A percentile compares a stretch with the other conserved stretches of the same genome.
Evolutionary conservation across 1,140 invertebrate genomes (phyloP).

Genomic region (Panulirus ornatus): DNA sequence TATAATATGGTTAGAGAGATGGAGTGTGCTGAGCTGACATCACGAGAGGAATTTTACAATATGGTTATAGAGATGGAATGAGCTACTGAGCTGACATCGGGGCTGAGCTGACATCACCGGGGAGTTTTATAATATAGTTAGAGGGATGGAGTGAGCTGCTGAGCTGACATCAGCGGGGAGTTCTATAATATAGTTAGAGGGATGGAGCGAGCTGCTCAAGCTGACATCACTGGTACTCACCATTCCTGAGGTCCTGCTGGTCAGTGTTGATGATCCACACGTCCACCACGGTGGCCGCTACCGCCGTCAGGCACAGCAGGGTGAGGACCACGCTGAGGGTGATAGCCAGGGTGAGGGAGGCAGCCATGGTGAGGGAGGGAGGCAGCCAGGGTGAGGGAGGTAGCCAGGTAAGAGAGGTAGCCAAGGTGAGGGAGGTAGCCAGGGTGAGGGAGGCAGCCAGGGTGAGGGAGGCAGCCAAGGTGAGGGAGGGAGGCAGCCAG

Average conservation of each 20-base stretch:
- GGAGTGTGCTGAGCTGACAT: background rate
- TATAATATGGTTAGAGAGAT: background rate
- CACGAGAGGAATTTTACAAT: background rate
- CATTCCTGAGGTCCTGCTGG: background rate
- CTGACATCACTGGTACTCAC: background rate
- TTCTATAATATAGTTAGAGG: no score
- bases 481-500: no score
- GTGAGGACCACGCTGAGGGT: background rate
- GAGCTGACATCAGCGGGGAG: no score
- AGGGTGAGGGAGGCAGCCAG: no score
- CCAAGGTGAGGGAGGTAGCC: no score
- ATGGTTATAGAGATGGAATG: background rate
- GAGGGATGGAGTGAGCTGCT: no score
- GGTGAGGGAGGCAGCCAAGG: no score
- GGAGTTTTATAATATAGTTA: no score
- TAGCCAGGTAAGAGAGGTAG: no score
- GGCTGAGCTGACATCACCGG: background rate
- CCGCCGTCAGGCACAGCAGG: background rate
- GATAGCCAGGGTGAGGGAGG: no score
- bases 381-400: no score
- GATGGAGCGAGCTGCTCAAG: background rate
- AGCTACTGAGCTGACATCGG: background rate
- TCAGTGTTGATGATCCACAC: background rate
- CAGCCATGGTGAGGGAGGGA: no score
- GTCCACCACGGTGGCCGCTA: background rate